Base-by-base conservation (phyloP, 2,113 vertebrate species). In the Platycercus adscitus region DNA sequence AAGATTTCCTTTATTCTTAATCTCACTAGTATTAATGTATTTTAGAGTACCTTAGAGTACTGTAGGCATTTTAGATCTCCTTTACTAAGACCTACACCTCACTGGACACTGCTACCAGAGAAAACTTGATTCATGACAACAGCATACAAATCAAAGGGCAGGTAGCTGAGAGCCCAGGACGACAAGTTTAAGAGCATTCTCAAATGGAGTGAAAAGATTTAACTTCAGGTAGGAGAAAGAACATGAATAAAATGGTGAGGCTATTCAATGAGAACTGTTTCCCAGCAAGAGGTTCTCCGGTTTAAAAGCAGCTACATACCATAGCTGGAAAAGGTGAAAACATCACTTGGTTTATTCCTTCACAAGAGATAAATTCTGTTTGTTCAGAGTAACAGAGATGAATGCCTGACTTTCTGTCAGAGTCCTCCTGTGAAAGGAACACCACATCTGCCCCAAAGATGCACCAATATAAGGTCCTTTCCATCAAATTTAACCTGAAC, bases 1-100 rank as follows among this genome's bases (percentile, higher is more conserved):
- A 95, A 94, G 73, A 92, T 64, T 91, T 93, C 56, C 44, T 95
- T 93, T 89, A 89, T 68, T 91, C 73, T 76, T 92, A 93, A 94
- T 91, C 94, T 89, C 47, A 65, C n/a, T 24, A 41, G 52, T 49
- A 95, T 89, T 93, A 90, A 89, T 94, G 94, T 90, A 91, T 96
- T 95, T 96, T 83, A 88, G 43, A 88, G 72, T 66, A 81, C 79
- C 39, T 73, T 37, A 60, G 50, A 86, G 50, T 25, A 93, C 41
- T 63, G 35, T 6, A 80, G 14, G 71, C 89, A 78, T 91, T 86
- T 90, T 39, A 83, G 20, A 89, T 75, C 80, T 66, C 46, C 50
- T 69, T 81, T 60, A 91, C n/a, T 46, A 91, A 79, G 71, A 13
- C 35, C 33, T 70, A 52, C 1, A 13, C 43, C 75, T 80, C 2